Conservation (phyloP, 2,888 invertebrate genomes). For the Acrobasis consociella region DNA sequence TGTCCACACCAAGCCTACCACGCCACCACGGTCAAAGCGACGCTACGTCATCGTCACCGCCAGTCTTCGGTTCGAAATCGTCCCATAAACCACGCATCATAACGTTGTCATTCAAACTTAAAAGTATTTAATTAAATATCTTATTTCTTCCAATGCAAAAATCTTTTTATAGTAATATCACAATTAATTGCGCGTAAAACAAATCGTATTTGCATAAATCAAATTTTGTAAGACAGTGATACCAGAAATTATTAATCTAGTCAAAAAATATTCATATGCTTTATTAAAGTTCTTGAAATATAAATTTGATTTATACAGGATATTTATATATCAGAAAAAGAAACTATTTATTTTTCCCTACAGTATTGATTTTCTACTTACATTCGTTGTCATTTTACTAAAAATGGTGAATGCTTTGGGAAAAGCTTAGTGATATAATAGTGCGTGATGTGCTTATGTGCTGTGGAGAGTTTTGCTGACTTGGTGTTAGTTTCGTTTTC, state of each 20-base stretch:
- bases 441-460: constrained; percentile 59
- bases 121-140: constrained; percentile 19
- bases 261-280: too few species aligned
- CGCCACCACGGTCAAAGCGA: constrained; percentile 50
- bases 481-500: constrained; percentile 47
- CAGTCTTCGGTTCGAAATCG: constrained; percentile 52
- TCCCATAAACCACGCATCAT: constrained; percentile 33
- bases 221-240: too few species aligned
- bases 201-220: too few species aligned
- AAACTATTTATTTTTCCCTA: neutral
- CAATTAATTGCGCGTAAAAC: too few species aligned
- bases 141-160: neutral
- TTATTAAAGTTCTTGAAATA: too few species aligned
- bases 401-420: constrained; percentile 11
- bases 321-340: too few species aligned
- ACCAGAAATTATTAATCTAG: too few species aligned
- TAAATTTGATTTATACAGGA: too few species aligned
- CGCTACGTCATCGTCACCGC: constrained; percentile 44
- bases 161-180: too few species aligned
- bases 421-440: constrained; percentile 22
- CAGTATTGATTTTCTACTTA: constrained; percentile 24
- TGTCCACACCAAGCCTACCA: constrained; percentile 52
- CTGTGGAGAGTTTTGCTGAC: constrained; percentile 44
- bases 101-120: constrained; percentile 23
- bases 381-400: neutral